Evolutionary conservation across 2,797 vertebrate genomes (phyloP).

Genomic region (Orientallactaga sibirica): DNA sequence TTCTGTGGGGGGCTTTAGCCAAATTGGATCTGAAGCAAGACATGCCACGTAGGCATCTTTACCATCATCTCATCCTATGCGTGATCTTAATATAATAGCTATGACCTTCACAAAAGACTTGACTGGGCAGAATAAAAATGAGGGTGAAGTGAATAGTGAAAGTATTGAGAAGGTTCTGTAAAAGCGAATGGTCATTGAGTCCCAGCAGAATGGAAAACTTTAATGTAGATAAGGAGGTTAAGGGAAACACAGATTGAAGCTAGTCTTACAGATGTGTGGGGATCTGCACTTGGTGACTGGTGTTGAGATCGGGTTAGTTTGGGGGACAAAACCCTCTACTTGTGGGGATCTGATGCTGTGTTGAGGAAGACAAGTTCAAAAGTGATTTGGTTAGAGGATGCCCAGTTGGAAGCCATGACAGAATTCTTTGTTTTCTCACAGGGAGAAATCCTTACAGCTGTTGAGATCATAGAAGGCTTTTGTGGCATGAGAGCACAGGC

Average conservation of each 20-base stretch:
- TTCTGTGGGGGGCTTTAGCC: background rate
- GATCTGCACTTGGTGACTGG: background rate
- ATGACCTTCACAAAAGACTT: slow-evolving; percentile 4
- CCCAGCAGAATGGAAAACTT: slow-evolving; percentile 1
- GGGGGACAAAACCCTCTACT: background rate
- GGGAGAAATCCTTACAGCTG: background rate
- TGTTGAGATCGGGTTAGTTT: background rate
- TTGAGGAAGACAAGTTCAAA: background rate
- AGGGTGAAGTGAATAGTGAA: background rate
- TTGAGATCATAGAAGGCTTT: background rate
- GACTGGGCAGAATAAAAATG: slow-evolving; percentile 11
- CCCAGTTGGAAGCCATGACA: too few relatives aligned
- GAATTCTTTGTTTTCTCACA: background rate
- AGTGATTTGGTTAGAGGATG: background rate
- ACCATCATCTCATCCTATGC: background rate
- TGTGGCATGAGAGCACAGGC: background rate
- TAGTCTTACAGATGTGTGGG: background rate
- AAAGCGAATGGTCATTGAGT: background rate
- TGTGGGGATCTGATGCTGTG: background rate
- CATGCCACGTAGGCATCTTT: background rate
- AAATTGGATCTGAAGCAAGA: background rate
- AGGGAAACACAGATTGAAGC: background rate
- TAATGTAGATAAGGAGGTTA: background rate
- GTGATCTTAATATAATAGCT: slow-evolving; percentile 31
- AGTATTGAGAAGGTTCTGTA: background rate